These are phyloP conservation scores for Protobothrops flavoviridis DNA, from an alignment of 2,113 vertebrate species.

Conservation along the genomic window DNA sequence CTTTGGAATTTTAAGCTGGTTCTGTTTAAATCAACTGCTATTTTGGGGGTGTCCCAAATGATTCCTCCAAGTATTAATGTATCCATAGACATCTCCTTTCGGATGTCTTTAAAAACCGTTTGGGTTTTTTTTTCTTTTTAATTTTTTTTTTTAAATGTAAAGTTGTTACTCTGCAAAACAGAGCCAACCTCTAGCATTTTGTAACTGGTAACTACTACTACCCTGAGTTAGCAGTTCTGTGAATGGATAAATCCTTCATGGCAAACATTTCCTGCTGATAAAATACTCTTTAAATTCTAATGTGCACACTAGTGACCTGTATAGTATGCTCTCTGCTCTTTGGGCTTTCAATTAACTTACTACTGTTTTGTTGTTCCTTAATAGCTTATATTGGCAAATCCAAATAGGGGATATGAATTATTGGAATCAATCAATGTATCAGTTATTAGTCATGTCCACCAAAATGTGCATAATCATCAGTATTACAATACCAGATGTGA, in stretches of 20 bases:
- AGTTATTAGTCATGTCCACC: neutral
- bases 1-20: neutral
- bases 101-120: neutral
- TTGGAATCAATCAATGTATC: neutral
- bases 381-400: neutral
- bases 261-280: neutral
- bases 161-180: neutral
- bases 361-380: neutral
- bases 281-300: neutral
- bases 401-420: neutral
- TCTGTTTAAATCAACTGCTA: neutral
- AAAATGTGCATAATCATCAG: neutral
- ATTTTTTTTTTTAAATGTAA: neutral
- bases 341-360: neutral
- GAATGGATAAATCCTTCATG: neutral
- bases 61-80: neutral
- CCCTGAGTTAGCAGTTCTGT: neutral
- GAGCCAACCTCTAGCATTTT: neutral
- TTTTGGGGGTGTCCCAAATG: neutral
- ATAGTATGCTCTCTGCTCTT: neutral
- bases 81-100: neutral
- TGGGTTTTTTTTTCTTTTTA: neutral
- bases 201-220: neutral
- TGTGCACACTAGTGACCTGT: neutral
- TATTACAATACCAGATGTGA: neutral